Conservation (phyloP, 1,140 invertebrate species). For the Drosophila sechellia region DNA sequence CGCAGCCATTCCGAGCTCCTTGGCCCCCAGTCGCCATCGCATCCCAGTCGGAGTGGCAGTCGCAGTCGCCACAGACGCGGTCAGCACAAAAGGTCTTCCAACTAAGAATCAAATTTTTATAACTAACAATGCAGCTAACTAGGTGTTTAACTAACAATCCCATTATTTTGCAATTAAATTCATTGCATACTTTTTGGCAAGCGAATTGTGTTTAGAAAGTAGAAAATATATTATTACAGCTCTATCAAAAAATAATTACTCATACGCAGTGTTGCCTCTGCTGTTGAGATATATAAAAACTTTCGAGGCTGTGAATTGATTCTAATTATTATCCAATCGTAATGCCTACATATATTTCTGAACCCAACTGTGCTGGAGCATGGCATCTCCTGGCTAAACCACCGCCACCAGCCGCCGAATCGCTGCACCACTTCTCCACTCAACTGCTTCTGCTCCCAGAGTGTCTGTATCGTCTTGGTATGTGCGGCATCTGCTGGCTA, state of each 20-base stretch:
- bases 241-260: not conserved
- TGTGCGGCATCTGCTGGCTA: constrained; percentile 79
- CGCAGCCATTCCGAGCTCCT: constrained; percentile 7
- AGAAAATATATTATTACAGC: not conserved
- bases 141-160: too few species aligned
- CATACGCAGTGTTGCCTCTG: not conserved
- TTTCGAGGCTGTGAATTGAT: too few species aligned
- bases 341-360: not conserved
- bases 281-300: too few species aligned
- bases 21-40: not conserved
- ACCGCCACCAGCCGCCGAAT: constrained; percentile 7
- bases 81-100: not conserved
- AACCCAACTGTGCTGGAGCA: constrained; percentile 6
- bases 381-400: constrained; percentile 27
- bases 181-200: not conserved
- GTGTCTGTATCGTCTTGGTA: constrained; percentile 80
- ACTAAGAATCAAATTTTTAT: not conserved
- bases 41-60: constrained; percentile 32
- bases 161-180: not conserved
- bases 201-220: not conserved
- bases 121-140: too few species aligned
- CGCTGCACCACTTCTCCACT: constrained; percentile 30
- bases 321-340: too few species aligned
- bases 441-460: constrained; percentile 65
- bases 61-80: constrained; percentile 23